phyloP scores from a whole-genome alignment of 2,888 invertebrate genomes.

The Lymantria dispar region DNA sequence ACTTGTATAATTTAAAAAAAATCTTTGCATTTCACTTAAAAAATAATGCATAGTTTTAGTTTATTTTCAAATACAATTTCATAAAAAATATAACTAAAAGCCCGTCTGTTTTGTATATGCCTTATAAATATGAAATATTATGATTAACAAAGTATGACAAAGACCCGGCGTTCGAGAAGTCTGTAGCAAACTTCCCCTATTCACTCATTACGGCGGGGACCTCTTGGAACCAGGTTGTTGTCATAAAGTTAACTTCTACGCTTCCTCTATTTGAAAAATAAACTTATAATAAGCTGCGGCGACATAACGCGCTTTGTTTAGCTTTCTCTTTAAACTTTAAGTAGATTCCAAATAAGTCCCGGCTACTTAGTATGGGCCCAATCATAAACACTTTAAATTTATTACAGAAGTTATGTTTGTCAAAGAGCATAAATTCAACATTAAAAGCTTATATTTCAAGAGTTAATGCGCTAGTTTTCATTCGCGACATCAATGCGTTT shows the following conservation, averaged over 20 bases:
- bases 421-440: too few species aligned
- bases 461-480: too few species aligned
- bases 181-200: constrained; percentile 32
- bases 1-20: too few species aligned
- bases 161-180: constrained; percentile 18
- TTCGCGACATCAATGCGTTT: too few species aligned
- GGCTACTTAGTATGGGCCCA: constrained; percentile 10
- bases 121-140: constrained; percentile 8
- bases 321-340: constrained; percentile 28
- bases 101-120: too few species aligned
- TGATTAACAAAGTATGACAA: constrained; percentile 22
- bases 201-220: constrained; percentile 42
- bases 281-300: constrained; percentile 48
- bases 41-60: too few species aligned
- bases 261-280: constrained; percentile 50
- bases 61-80: too few species aligned
- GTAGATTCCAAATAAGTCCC: constrained; percentile 21
- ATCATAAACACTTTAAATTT: constrained; percentile 9
- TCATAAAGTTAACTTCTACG: constrained; percentile 47
- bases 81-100: too few species aligned
- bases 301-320: constrained; percentile 41
- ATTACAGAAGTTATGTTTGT: too few species aligned
- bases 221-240: constrained; percentile 44
- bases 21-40: too few species aligned
- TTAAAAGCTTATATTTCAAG: too few species aligned